These are phyloP conservation scores for Ctenochaetus hawaiiensis DNA, from an alignment of 2,797 vertebrate species.

Conservation along the genomic window DNA sequence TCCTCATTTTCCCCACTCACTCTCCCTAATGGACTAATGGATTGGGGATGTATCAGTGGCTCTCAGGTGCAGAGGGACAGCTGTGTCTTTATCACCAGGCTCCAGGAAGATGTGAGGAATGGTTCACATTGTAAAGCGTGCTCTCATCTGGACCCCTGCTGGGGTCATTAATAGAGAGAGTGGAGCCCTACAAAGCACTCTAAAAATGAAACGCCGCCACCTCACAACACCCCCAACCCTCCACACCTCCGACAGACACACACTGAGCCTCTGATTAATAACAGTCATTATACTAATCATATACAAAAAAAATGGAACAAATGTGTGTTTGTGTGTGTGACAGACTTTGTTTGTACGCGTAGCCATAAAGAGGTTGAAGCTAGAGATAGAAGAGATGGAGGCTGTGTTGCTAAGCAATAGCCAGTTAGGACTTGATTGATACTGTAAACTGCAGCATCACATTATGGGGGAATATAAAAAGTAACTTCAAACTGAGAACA, in stretches of 20 bases:
- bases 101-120: conserved; percentile 67
- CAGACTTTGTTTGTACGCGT: conserved; percentile 40
- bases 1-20: conserved; percentile 10
- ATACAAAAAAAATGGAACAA: conserved; percentile 58
- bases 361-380: conserved; percentile 50
- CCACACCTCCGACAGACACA: conserved; percentile 46
- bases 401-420: conserved; percentile 77
- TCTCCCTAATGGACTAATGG: conserved; percentile 66
- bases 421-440: conserved; percentile 66
- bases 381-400: conserved; percentile 38
- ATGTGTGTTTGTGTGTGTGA: conserved; percentile 19
- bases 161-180: conserved; percentile 64
- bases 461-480: conserved; percentile 48
- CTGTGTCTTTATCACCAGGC: conserved; percentile 72
- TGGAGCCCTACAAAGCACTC: conserved; percentile 60
- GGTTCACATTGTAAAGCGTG: conserved; percentile 48
- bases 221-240: conserved; percentile 20
- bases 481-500: conserved; percentile 41
- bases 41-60: conserved; percentile 43
- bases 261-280: conserved; percentile 73
- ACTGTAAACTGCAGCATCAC: conserved; percentile 50
- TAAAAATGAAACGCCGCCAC: conserved; percentile 39
- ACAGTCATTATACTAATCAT: conserved; percentile 75
- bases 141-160: conserved; percentile 59
- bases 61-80: conserved; percentile 61